phyloP scores from a whole-genome alignment of 2,888 invertebrate species.

The Venustoraphidia nigricollis region DNA sequence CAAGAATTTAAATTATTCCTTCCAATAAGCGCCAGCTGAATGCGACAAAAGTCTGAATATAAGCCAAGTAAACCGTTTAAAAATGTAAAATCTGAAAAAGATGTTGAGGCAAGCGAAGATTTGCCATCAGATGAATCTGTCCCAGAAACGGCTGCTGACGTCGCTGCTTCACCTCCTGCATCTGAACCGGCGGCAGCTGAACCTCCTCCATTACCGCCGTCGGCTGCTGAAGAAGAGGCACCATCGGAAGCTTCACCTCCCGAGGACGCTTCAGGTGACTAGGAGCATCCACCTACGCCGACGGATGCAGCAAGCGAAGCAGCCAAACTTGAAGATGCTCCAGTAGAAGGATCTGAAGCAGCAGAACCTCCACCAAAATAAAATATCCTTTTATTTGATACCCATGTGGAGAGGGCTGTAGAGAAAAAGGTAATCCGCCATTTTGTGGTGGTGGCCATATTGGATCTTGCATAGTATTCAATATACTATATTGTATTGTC shows the following conservation, averaged over 20 bases:
- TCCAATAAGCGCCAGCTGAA: conserved; percentile 39
- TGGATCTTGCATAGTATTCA: no score
- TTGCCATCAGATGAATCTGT: conserved; percentile 6
- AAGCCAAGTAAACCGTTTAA: neutral
- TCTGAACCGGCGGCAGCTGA: conserved; percentile 5
- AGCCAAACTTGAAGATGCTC: no score
- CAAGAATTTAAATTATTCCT: conserved; percentile 81
- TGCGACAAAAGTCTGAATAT: neutral
- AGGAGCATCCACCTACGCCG: neutral
- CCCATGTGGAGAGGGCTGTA: no score
- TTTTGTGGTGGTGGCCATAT: no score
- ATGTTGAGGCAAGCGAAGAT: conserved; percentile 4
- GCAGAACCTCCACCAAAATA: neutral
- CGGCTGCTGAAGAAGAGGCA: neutral
- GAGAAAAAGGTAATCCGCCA: no score
- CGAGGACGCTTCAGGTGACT: neutral
- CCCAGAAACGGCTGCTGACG: conserved; percentile 2
- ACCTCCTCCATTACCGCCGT: neutral
- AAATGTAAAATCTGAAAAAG: neutral
- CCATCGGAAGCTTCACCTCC: neutral
- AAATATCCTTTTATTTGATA: no score
- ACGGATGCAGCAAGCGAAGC: neutral
- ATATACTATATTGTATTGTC: no score
- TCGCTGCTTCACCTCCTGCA: conserved; percentile 8
- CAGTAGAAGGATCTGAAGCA: neutral